Conservation (phyloP, 2,888 invertebrate species). For the Himalopsyche anomala region DNA sequence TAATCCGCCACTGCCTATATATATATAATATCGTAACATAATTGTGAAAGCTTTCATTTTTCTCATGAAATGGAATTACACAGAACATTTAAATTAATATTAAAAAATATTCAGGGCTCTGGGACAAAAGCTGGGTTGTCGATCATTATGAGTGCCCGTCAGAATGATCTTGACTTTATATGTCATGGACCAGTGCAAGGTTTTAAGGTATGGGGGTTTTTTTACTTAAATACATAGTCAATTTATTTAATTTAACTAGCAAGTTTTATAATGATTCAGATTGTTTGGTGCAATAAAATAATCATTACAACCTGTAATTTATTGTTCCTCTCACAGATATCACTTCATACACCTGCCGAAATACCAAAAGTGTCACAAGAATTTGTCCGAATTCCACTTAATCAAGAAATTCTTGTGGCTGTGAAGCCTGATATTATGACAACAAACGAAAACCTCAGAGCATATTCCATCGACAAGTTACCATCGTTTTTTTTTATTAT, state of each 20-base stretch:
- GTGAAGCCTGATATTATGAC: conserved; percentile 67
- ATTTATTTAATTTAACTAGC: no score
- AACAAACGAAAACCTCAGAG: conserved; percentile 66
- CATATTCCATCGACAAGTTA: conserved; percentile 64
- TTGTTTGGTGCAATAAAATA: no score
- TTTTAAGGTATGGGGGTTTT: conserved; percentile 69
- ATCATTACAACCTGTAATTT: no score
- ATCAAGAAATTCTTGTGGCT: conserved; percentile 66
- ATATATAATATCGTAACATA: no score
- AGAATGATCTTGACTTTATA: conserved; percentile 73
- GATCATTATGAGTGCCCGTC: conserved; percentile 72
- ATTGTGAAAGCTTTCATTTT: no score
- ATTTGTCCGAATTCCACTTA: conserved; percentile 66
- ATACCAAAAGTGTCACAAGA: conserved; percentile 67
- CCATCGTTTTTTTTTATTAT: background rate
- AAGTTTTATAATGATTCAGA: no score
- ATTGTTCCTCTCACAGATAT: conserved; percentile 65
- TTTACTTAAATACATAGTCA: no score
- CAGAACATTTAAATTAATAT: background rate
- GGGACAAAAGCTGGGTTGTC: conserved; percentile 73
- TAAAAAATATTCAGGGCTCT: conserved; percentile 67
- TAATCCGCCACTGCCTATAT: no score
- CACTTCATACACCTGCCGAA: conserved; percentile 68
- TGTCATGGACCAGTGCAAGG: conserved; percentile 75
- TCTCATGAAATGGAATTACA: no score